A percentile compares a stretch with the other conserved stretches of the same genome.
Evolutionary conservation across 2,888 invertebrate species (phyloP).

Genomic region (Sinotaia quadrata): DNA sequence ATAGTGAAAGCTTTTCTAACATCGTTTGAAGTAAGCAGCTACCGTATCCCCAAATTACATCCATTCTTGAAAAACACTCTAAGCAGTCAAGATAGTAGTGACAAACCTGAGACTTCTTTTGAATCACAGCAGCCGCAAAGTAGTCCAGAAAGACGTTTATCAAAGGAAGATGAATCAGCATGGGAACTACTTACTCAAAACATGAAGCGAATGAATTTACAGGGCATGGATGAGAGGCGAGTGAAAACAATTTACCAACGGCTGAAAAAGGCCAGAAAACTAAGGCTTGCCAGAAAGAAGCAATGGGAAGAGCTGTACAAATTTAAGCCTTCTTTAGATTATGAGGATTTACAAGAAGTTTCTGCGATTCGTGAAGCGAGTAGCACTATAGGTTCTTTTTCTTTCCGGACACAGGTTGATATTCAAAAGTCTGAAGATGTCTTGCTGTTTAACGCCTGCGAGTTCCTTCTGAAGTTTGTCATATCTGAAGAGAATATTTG

Average conservation of each 20-base stretch:
- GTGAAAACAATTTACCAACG: constrained; percentile 1
- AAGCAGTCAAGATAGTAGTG: not conserved
- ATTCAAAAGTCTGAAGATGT: not conserved
- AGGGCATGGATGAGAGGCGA: not conserved
- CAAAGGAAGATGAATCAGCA: not conserved
- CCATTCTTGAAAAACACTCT: not conserved
- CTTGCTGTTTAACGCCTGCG: not conserved
- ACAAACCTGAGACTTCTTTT: not conserved
- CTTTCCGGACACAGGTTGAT: constrained; percentile 15
- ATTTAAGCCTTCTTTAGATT: not conserved
- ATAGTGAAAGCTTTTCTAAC: not conserved
- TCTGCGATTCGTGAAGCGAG: constrained; percentile 26
- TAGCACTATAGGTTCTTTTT: constrained; percentile 27
- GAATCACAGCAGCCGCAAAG: not conserved
- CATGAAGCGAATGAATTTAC: not conserved
- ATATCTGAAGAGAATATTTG: not conserved
- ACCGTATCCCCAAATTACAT: not conserved
- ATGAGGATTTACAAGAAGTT: constrained; percentile 21
- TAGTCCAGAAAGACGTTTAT: not conserved
- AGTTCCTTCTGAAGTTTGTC: not conserved
- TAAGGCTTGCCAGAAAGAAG: not conserved
- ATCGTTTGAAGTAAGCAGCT: not conserved
- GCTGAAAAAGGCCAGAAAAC: not conserved
- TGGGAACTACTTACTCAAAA: not conserved
- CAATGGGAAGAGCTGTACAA: constrained; percentile 2